Evolutionary conservation across 1,140 invertebrate genomes (phyloP), one percentile per base, ranked within the genome.

Genomic region (Cydia strobilella): DNA sequence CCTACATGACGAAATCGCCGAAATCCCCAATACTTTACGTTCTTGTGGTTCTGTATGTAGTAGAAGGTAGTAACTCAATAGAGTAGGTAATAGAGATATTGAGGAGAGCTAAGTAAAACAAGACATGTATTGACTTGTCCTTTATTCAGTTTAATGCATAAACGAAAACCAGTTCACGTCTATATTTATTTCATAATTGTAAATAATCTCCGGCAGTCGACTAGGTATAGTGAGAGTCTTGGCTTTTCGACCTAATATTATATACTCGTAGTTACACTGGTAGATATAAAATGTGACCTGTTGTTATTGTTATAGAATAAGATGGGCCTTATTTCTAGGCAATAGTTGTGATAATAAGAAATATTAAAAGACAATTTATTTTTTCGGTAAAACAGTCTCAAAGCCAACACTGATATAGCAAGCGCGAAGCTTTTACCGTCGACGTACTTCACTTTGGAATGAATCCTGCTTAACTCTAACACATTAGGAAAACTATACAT

Each of bases 81-180:
- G n/a, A n/a, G n/a, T n/a, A n/a, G n/a, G n/a, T n/a, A n/a, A n/a
- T n/a, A n/a, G n/a, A 10, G n/a, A 20, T 20, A 59, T 31, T 31
- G 4, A 23, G 9, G 20, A 59, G 9, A 9, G 18, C 18, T 4
- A 59, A 59, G 71, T 75, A 79, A 39, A 62, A 59, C 25, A 65
- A 51, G 15, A 42, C 9, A 63, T 42, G 69, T 75, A 81, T 79
- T 84, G 85, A 87, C 84, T 87, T 87, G 88, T 92, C 88, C 86
- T 92, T 91, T 92, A 92, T 90, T 92, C 79, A 90, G 80, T 85
- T 86, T 79, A 82, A 87, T 88, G 89, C 86, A 85, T 91, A 92
- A 92, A 92, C 86, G 87, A 86, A 90, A 92, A 77, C 90, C 88
- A 83, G 88, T 84, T 82, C 82, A 85, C 80, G 65, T 69, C 42